Evolutionary conservation across 2,113 vertebrate genomes (phyloP), one percentile per base, ranked within the genome.

Genomic region (Chaetodon trifascialis): DNA sequence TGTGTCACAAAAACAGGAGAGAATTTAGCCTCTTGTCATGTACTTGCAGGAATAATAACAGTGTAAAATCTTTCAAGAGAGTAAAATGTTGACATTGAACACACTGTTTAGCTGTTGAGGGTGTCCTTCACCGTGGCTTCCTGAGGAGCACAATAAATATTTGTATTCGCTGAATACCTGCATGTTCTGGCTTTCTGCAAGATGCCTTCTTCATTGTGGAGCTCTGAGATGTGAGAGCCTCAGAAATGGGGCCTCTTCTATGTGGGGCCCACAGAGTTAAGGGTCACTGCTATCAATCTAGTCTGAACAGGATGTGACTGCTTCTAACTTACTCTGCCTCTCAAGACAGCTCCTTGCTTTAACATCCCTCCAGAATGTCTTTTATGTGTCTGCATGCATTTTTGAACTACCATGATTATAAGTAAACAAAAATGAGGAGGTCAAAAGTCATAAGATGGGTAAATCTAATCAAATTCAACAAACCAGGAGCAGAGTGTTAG

Each of bases 151-250:
- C 82, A 76, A 83, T 91, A 91, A 92, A 93, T 91, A 92, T 92
- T 92, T 92, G 85, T 80, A 17, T 76, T 85, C 75, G n/a, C 73
- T 67, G 69, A 88, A 92, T 89, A 87, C 89, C 86, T 92, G 88
- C 56, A 16, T 58, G 59, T 64, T 74, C 60, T 23, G 11, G 19
- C 56, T 44, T n/a, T 80, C 82, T 49, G 10, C 51, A 30, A 58
- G 63, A 80, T 14, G 55, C 19, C 23, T 42, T 64, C 54, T 16
- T 16, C 51, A 64, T 42, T 34, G 62, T 34, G 49, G 46, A 34
- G 40, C 21, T 49, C 40, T 23, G 34, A 65, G 64, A 55, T n/a
- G 17, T 14, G 7, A 59, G 81, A 75, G 47, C 58, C 52, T 7
- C 16, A 74, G 51, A 69, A 34, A 64, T 12, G 34, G 64, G 56